These are phyloP conservation scores for Heliornis fulica DNA, from an alignment of 2,113 vertebrate genomes.

Conservation along the genomic window DNA sequence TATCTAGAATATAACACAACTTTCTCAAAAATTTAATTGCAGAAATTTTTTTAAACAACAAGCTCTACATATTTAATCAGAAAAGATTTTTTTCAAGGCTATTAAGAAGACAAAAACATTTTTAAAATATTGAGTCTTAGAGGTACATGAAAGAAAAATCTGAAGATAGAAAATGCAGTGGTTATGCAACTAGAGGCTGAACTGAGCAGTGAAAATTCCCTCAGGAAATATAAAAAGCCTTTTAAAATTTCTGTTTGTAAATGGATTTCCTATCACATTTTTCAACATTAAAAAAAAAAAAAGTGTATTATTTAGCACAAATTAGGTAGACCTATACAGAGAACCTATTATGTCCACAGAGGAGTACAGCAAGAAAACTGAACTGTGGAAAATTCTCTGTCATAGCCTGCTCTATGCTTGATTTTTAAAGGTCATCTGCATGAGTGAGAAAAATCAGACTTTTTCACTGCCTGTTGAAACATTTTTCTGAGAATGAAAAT, in stretches of 20 bases:
- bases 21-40: not conserved
- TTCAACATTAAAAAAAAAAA: not conserved
- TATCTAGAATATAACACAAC: not conserved
- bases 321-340: not conserved
- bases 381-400: not conserved
- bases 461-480: not conserved
- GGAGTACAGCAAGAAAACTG: not conserved
- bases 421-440: not conserved
- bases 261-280: not conserved
- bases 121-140: not conserved
- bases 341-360: not conserved
- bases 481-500: not conserved
- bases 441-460: not conserved
- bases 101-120: not conserved
- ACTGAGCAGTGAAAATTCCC: not conserved
- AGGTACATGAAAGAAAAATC: not conserved
- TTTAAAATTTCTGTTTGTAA: not conserved
- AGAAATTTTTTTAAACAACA: not conserved
- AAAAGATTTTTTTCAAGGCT: not conserved
- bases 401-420: not conserved
- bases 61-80: not conserved
- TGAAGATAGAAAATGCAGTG: not conserved
- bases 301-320: not conserved
- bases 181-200: not conserved
- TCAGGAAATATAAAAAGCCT: not conserved